Evolutionary conservation across 2,113 vertebrate genomes (phyloP), one percentile per base, ranked within the genome.

Genomic region (Mustelus asterias): DNA sequence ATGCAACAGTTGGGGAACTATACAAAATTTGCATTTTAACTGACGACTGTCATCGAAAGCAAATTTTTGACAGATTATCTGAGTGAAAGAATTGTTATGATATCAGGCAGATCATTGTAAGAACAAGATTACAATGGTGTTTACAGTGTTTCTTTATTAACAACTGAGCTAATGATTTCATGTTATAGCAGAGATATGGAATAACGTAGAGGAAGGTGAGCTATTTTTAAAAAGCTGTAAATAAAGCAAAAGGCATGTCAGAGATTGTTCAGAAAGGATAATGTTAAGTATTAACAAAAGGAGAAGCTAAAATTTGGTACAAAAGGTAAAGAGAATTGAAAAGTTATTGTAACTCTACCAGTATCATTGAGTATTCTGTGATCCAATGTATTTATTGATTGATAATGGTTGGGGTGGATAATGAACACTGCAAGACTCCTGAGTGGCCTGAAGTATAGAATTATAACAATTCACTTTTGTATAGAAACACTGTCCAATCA

Each of bases 111-210:
- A 58, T 26, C 48, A 11, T 58, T n/a, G 33, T 41, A 94, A 72
- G 69, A 16, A 26, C 44, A 18, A 29, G 11, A 1, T 76, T 95
- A 41, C 29, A 48, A 58, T 72, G 67, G 93, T 44, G 41, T 72
- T 33, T 95, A 72, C 41, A 72, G 10, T 26, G 20, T 90, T 89
- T 94, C 92, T 65, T n/a, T 76, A 95, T n/a, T 72, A 93, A 93
- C 89, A 93, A n/a, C 18, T 69, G 92, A 29, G 94, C 29, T 41
- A 20, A 93, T 18, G 60, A 37, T 65, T 65, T n/a, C 41, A 48
- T 54, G 41, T 54, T 48, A 16, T 48, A 48, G 54, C 44, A 14
- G 44, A 69, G 44, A 7, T 72, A 22, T 95, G 10, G 24, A 24
- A 54, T 94, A 93, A 37, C 24, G 24, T 29, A 95, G 37, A 83